Evolutionary conservation across 1,140 invertebrate genomes (phyloP).

Genomic region (Sogatella furcifera): DNA sequence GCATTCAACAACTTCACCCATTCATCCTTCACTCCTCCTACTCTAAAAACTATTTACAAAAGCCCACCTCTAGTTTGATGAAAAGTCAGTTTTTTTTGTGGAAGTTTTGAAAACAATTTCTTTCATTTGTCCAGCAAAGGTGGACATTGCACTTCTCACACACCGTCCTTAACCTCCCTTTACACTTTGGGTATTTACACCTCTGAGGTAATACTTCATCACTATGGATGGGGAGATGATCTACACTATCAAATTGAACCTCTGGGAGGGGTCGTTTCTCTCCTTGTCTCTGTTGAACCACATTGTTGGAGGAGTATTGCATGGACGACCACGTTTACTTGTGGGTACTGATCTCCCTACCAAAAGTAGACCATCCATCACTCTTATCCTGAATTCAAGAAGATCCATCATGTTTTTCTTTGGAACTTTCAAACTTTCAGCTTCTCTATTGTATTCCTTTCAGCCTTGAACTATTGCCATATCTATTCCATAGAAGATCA

Average conservation of each 20-base stretch:
- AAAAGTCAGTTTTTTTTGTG: too few relatives aligned
- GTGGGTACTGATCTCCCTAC: neutral
- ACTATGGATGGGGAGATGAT: neutral
- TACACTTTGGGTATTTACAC: neutral
- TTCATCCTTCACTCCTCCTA: too few relatives aligned
- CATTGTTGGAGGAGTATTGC: neutral
- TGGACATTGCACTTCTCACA: neutral
- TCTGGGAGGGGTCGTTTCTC: neutral
- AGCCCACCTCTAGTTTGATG: too few relatives aligned
- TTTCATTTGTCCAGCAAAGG: too few relatives aligned
- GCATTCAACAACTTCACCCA: too few relatives aligned
- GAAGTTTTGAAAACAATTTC: too few relatives aligned
- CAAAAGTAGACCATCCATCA: neutral
- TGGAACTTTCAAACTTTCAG: neutral
- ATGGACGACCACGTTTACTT: neutral
- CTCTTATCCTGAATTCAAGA: neutral
- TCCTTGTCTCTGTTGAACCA: neutral
- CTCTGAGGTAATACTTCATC: neutral
- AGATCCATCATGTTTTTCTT: neutral
- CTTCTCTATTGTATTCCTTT: conserved; percentile 23
- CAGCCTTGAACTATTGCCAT: conserved; percentile 23
- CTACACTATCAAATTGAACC: neutral
- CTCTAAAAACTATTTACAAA: too few relatives aligned
- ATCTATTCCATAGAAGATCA: conserved; percentile 27
- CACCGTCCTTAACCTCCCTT: neutral